Percentiles rank a stretch among this genome's conserved stretches.
phyloP scores from a whole-genome alignment of 2,888 invertebrate genomes.

The Adelognathus sp. region DNA sequence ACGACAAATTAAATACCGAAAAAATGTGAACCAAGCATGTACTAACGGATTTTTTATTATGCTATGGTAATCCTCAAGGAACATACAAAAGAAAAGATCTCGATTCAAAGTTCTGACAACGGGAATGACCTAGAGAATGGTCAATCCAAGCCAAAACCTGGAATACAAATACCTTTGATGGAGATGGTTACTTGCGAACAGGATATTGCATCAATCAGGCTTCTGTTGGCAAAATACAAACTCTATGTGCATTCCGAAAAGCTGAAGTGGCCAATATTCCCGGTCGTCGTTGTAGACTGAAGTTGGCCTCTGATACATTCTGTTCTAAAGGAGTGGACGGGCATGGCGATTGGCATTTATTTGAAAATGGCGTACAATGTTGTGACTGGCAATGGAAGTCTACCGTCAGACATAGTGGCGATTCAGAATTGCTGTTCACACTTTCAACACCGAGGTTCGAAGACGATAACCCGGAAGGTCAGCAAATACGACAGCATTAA shows the following conservation, averaged over 20 bases:
- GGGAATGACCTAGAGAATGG: too few species aligned
- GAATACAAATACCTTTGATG: background rate
- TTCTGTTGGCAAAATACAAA: background rate
- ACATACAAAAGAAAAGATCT: too few species aligned
- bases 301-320: background rate
- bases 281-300: background rate
- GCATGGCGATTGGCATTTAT: background rate
- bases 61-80: background rate
- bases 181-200: slow-evolving; percentile 8
- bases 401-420: background rate
- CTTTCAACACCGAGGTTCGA: background rate
- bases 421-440: slow-evolving; percentile 6
- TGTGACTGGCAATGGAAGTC: background rate
- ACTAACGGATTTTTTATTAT: slow-evolving; percentile 5
- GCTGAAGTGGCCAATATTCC: background rate
- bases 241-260: background rate
- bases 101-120: too few species aligned
- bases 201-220: slow-evolving; percentile 6
- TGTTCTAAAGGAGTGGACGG: background rate
- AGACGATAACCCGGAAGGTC: background rate
- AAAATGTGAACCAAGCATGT: background rate
- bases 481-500: background rate
- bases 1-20: background rate
- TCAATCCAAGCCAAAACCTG: background rate
- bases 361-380: background rate